Conservation (phyloP, 2,888 invertebrate genomes). For the Octonoba sinensis region DNA sequence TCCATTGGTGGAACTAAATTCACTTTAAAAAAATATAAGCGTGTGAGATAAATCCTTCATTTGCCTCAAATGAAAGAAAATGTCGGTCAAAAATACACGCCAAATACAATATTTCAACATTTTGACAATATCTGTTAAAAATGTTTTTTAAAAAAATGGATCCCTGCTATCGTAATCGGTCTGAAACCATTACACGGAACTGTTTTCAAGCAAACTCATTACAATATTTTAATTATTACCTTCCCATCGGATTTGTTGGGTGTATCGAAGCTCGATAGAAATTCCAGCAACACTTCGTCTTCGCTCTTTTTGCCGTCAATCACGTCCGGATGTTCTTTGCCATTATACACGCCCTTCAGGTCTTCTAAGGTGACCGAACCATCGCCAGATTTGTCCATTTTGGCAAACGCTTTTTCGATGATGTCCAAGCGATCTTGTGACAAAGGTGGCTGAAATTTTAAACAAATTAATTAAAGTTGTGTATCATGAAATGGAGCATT, state of each 20-base stretch:
- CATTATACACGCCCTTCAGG: slow-evolving; percentile 71
- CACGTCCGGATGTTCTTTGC: slow-evolving; percentile 72
- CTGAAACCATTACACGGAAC: too few species aligned
- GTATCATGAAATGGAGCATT: too few species aligned
- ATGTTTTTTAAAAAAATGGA: too few species aligned
- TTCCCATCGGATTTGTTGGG: slow-evolving; percentile 73
- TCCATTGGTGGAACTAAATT: too few species aligned
- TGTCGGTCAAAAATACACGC: too few species aligned
- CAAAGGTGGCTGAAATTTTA: slow-evolving; percentile 72
- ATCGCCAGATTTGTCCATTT: slow-evolving; percentile 73
- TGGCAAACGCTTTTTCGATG: slow-evolving; percentile 70
- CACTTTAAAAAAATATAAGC: too few species aligned
- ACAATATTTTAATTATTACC: slow-evolving; percentile 64
- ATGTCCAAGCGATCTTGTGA: slow-evolving; percentile 68
- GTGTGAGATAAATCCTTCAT: neutral
- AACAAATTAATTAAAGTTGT: too few species aligned
- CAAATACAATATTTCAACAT: too few species aligned
- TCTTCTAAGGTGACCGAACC: slow-evolving; percentile 71
- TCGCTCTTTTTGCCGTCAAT: slow-evolving; percentile 73
- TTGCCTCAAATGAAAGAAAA: too few species aligned
- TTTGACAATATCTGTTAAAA: too few species aligned
- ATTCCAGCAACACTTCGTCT: slow-evolving; percentile 81
- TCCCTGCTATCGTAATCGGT: too few species aligned
- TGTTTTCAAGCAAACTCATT: too few species aligned
- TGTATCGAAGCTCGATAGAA: slow-evolving; percentile 71